Conservation (phyloP, 2,797 vertebrate genomes). For the Hyperoplus immaculatus region DNA sequence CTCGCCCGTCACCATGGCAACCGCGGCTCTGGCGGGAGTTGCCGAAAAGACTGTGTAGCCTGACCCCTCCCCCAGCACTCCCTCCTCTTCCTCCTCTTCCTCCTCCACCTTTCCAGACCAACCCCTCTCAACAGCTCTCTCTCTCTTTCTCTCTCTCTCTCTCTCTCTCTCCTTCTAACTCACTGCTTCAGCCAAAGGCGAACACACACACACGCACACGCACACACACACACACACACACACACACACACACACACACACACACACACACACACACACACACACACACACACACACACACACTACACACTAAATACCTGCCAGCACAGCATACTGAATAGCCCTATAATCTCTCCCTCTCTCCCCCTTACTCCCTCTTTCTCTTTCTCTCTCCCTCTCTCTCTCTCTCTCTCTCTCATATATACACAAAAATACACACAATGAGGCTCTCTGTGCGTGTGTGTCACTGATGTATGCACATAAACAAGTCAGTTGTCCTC, state of each 20-base stretch:
- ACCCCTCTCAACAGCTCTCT: conserved; percentile 22
- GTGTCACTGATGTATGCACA: conserved; percentile 72
- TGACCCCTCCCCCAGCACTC: conserved; percentile 66
- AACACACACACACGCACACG: conserved; percentile 20
- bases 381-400: conserved; percentile 5
- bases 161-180: conserved; percentile 41
- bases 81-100: conserved; percentile 58
- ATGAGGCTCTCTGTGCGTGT: conserved; percentile 42
- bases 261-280: conserved; percentile 43
- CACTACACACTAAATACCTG: conserved; percentile 73
- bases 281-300: conserved; percentile 40
- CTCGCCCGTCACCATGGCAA: conserved; percentile 83
- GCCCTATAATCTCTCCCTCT: conserved; percentile 60
- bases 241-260: conserved; percentile 31
- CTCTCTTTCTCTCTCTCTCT: conserved; percentile 13
- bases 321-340: conserved; percentile 72
- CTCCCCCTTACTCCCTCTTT: background rate
- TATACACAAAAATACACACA: conserved; percentile 51
- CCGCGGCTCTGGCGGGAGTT: conserved; percentile 85
- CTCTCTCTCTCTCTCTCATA: conserved; percentile 32
- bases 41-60: conserved; percentile 82
- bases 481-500: conserved; percentile 79
- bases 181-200: conserved; percentile 64
- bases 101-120: conserved; percentile 76
- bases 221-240: conserved; percentile 42